These are phyloP conservation scores for Hycleus phaleratus DNA, from an alignment of 1,140 invertebrate species.

Conservation along the genomic window DNA sequence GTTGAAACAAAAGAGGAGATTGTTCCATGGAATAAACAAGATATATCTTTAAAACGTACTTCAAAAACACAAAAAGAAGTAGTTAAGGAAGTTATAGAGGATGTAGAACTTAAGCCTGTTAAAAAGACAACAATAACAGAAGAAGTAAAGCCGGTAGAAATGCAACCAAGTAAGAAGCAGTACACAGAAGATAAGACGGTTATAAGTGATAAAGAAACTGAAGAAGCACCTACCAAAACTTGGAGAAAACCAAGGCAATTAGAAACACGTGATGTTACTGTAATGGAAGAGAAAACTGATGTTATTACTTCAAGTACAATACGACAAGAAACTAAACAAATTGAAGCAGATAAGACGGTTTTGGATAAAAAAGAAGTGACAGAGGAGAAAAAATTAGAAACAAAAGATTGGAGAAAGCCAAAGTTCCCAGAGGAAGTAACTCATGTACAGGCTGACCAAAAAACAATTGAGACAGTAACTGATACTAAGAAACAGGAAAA, in stretches of 20 bases:
- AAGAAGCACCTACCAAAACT: no score
- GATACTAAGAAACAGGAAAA: conserved; percentile 3
- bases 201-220: background rate
- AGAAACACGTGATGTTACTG: background rate
- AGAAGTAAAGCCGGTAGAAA: background rate
- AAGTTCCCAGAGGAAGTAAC: background rate
- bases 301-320: background rate
- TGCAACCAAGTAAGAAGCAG: background rate
- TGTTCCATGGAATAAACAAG: conserved; percentile 44
- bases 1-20: conserved; percentile 6
- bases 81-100: background rate
- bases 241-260: no score
- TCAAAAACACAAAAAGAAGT: conserved; percentile 24
- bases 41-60: conserved; percentile 40
- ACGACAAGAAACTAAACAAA: no score
- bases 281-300: background rate
- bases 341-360: background rate
- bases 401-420: conserved; percentile 14
- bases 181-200: conserved; percentile 3
- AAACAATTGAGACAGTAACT: conserved; percentile 5
- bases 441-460: background rate
- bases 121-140: background rate
- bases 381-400: conserved; percentile 7
- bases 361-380: conserved; percentile 15
- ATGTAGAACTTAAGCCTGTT: background rate